Base-by-base conservation (phyloP, 2,888 invertebrate species). In the Hypomecis atomaria region DNA sequence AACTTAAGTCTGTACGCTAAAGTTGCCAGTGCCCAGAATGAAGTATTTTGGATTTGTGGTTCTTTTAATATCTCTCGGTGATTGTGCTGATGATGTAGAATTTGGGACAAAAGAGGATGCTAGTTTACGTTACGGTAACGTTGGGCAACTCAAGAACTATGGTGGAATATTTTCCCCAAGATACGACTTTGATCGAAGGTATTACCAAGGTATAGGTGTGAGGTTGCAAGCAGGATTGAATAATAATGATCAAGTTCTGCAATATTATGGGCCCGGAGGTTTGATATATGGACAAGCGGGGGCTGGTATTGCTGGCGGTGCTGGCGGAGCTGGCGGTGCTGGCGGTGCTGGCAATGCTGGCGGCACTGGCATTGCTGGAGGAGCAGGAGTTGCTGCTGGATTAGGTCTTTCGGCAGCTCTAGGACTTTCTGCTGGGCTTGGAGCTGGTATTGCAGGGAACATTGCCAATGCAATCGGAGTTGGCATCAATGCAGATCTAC, bases 81-180 rank as follows among this genome's bases (percentile, higher is more conserved):
- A 52, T 33, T 59, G 50, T 52, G 9, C 59, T 45, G 52, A 52
- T 13, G 13, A 59, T 37, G 23, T 52, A 23, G 13, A 50, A 6
- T 37, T n/a, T 37, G 44, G 43, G 10, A 36, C 37, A 9, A 52
- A 33, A 10, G 34, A 23, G 5, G 44, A 13, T 13, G 34, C 13
- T 43, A 43, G 38, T 33, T 4, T 11, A 6, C 38, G 23, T 7
- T 56, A 62, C 11, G 56, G 44, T 6, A 50, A n/a, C 37, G 8
- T 62, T 6, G 61, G 23, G 4, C 61, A 23, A n/a, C 11, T 61
- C 23, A 62, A 56, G 33, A 55, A 62, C 11, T 62, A 62, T 9
- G 61, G 44, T 9, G 61, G 61, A 11, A 62, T 62, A 23, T 62
- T 38, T 38, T 55, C 54, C 2, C 61, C 61, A 11, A 54, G 55